Evolutionary conservation across 2,113 vertebrate genomes (phyloP), one percentile per base, ranked within the genome.

Genomic region (Cavia porcellus): DNA sequence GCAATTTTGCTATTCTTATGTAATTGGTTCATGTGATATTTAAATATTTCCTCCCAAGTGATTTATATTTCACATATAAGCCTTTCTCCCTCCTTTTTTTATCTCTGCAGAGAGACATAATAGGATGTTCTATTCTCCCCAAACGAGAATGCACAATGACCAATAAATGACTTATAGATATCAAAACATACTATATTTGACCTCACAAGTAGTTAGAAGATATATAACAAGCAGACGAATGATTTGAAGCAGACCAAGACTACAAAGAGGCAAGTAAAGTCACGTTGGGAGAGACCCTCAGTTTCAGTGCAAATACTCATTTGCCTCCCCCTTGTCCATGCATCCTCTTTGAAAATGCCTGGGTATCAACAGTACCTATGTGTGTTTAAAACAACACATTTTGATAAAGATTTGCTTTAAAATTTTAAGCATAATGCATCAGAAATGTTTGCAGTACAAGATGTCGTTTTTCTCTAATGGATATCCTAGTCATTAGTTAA

Each of bases 401-500:
- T 70, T 81, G 5, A 89, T 62, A 74, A 19, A 19, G 28, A 32
- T 79, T 79, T 86, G 14, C 85, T 89, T 55, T 32, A 89, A 97
- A 91, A 92, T 1, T 89, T 89, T 74, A 75, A 81, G 13, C 6
- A 86, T 3, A 89, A 4, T 52, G 15, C 14, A 59, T 92, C 28
- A 81, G 74, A 10, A 94, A 82, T 24, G 38, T 86, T 92, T 57
- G 4, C 45, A 77, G 20, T 70, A 70, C 64, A 89, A 86, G 11
- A 7, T n/a, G 35, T 25, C 55, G n/a, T 74, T 79, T 92, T 81
- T 89, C 89, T 79, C n/a, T 28, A 86, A 57, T 6, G 83, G 32
- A 30, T 85, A 86, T 85, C 52, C 90, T 42, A 89, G 38, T 57
- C 55, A 47, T 92, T 93, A 47, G 42, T 77, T 75, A 95, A 89